These are phyloP conservation scores for Lycocerus yunnanus DNA, from an alignment of 2,888 invertebrate genomes.

Conservation along the genomic window DNA sequence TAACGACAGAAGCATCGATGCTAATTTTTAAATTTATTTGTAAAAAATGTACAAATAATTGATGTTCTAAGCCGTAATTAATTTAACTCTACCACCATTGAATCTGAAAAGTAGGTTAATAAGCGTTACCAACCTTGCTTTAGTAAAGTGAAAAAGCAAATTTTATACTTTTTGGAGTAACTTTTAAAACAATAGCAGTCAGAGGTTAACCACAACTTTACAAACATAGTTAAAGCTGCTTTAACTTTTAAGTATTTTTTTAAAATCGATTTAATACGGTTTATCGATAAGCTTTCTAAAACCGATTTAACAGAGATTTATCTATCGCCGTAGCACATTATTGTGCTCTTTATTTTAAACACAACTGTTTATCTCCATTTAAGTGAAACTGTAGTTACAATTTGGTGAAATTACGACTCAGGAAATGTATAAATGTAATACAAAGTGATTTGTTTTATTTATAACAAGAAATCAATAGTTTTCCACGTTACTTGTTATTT, in stretches of 20 bases:
- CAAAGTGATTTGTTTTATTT: not conserved
- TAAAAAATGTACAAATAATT: not conserved
- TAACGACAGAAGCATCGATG: too few species aligned
- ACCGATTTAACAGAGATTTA: not conserved
- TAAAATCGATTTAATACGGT: not conserved
- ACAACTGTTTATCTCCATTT: not conserved
- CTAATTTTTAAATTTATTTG: not conserved
- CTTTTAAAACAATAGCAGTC: not conserved
- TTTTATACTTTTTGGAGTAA: not conserved
- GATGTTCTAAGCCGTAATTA: not conserved
- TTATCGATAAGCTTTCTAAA: slow-evolving; percentile 3
- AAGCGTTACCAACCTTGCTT: not conserved
- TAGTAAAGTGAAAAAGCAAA: not conserved
- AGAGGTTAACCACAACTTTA: not conserved
- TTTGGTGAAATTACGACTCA: not conserved
- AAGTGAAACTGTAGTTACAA: not conserved
- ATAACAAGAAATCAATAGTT: not conserved
- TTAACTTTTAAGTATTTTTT: not conserved
- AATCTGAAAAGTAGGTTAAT: not conserved
- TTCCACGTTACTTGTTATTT: not conserved
- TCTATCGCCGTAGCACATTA: not conserved
- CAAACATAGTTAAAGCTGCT: not conserved
- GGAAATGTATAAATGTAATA: not conserved
- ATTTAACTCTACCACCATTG: not conserved
- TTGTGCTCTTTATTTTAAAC: not conserved